Evolutionary conservation across 2,888 invertebrate genomes (phyloP).

Genomic region (Trissolcus japonicus): DNA sequence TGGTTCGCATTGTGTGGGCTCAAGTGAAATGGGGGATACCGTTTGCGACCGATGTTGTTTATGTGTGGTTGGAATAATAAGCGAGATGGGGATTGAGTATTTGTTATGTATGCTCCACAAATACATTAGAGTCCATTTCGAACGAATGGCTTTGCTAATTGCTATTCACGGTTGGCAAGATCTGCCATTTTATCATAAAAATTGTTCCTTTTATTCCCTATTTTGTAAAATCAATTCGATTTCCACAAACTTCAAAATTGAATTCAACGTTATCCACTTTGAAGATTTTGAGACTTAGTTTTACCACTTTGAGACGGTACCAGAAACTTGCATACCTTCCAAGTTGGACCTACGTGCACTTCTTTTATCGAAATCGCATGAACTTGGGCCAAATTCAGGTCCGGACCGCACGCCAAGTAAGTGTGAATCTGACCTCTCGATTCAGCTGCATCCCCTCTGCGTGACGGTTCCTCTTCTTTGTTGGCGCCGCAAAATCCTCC

Average conservation of each 20-base stretch:
- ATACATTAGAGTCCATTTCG: neutral
- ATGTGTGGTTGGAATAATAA: constrained; percentile 25
- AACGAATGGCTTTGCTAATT: neutral
- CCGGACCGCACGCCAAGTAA: too few species aligned
- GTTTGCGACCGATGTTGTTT: constrained; percentile 13
- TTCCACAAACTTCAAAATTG: neutral
- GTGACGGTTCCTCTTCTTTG: constrained; percentile 28
- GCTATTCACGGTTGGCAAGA: too few species aligned
- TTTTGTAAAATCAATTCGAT: too few species aligned
- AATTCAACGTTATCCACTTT: constrained; percentile 12
- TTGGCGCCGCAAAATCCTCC: constrained; percentile 26
- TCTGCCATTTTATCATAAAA: too few species aligned
- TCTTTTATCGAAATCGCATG: constrained; percentile 31
- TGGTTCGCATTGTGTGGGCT: neutral
- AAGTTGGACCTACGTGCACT: neutral
- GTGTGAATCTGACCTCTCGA: constrained; percentile 44
- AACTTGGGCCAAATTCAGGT: constrained; percentile 35
- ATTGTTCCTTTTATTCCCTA: too few species aligned
- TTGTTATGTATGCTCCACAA: constrained; percentile 3
- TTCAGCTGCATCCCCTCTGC: constrained; percentile 9
- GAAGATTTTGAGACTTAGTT: constrained; percentile 22
- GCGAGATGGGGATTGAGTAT: constrained; percentile 8
- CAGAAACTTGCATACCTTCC: constrained; percentile 12
- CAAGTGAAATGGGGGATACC: neutral
- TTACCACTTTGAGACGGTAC: neutral